These are phyloP conservation scores for Strix aluco DNA, from an alignment of 2,113 vertebrate genomes.

Conservation along the genomic window DNA sequence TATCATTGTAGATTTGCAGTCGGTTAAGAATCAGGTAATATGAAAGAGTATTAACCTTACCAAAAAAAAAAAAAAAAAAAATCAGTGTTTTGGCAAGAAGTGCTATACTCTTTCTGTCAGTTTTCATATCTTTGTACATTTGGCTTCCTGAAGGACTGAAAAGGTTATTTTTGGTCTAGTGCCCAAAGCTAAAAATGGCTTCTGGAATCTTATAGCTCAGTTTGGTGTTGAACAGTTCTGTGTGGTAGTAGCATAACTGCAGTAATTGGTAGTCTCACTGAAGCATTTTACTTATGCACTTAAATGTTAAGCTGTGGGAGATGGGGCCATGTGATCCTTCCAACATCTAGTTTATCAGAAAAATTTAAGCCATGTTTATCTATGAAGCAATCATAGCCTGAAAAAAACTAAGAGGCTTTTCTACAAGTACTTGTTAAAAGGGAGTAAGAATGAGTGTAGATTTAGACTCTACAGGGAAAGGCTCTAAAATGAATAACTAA, in stretches of 20 bases:
- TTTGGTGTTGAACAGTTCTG: constrained; percentile 1
- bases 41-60: background rate
- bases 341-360: constrained; percentile 32
- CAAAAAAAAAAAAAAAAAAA: background rate
- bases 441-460: background rate
- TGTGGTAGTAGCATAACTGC: background rate
- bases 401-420: background rate
- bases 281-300: constrained; percentile 37
- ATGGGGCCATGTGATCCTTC: background rate
- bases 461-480: background rate
- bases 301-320: constrained; percentile 6
- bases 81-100: background rate
- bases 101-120: background rate
- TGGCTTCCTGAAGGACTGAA: constrained; percentile 38
- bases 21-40: background rate
- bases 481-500: background rate
- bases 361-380: constrained; percentile 13
- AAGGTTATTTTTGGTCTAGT: constrained; percentile 17
- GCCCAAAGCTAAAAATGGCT: constrained; percentile 60
- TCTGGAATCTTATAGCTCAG: constrained; percentile 53
- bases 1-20: background rate
- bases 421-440: background rate
- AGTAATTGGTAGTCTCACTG: constrained; percentile 6
- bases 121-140: constrained; percentile 14
- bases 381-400: background rate